phyloP scores from a whole-genome alignment of 2,888 invertebrate species.

The Drosophila colorata region DNA sequence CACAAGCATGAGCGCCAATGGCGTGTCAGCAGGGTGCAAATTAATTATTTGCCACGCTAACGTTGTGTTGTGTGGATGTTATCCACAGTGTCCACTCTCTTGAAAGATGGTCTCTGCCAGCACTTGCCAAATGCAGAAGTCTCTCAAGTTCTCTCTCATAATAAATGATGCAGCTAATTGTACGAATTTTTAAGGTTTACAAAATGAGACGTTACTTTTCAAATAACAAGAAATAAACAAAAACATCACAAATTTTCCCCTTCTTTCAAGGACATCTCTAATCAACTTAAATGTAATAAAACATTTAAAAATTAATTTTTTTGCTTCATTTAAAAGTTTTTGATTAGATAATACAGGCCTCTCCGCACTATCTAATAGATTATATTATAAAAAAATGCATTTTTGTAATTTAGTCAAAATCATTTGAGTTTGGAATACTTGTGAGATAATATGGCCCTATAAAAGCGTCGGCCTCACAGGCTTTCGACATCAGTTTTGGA shows the following conservation, averaged over 20 bases:
- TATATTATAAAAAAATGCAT: neutral
- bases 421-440: neutral
- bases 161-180: too few species aligned
- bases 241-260: neutral
- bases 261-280: neutral
- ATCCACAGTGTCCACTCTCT: too few species aligned
- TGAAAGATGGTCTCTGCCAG: neutral
- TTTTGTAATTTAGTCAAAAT: too few species aligned
- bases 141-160: too few species aligned
- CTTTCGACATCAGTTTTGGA: slow-evolving; percentile 48
- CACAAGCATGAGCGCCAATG: neutral
- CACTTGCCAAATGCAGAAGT: too few species aligned
- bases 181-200: too few species aligned
- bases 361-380: neutral
- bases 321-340: neutral
- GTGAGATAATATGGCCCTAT: slow-evolving; percentile 28
- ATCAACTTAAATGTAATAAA: neutral
- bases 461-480: slow-evolving; percentile 24
- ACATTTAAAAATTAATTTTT: neutral
- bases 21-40: neutral
- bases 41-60: too few species aligned
- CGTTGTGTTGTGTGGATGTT: too few species aligned
- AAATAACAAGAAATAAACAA: too few species aligned
- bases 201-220: too few species aligned
- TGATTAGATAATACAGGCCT: slow-evolving; percentile 13